These are phyloP conservation scores for Myiozetetes cayanensis DNA, from an alignment of 2,113 vertebrate genomes.

Conservation along the genomic window DNA sequence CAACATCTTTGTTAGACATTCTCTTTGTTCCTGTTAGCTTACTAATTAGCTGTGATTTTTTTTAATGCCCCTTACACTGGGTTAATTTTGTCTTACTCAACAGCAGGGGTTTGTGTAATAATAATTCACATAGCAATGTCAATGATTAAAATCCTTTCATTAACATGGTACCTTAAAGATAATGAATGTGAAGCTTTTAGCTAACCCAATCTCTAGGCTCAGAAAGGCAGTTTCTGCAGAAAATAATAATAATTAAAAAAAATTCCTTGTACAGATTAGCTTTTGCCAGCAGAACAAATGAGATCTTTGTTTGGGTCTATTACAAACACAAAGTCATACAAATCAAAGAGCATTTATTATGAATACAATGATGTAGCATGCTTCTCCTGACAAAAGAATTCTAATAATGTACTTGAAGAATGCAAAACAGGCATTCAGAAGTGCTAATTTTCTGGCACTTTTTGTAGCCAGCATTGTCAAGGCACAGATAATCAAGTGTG, in stretches of 20 bases:
- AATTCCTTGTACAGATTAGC: constrained; percentile 61
- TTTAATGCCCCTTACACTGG: constrained; percentile 79
- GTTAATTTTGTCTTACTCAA: constrained; percentile 84
- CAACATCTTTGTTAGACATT: constrained; percentile 73
- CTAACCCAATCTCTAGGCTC: constrained; percentile 66
- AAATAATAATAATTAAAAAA: constrained; percentile 14
- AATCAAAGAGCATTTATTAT: constrained; percentile 73
- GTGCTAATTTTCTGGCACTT: constrained; percentile 63
- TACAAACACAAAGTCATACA: constrained; percentile 63
- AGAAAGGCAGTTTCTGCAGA: constrained; percentile 65
- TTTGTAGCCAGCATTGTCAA: constrained; percentile 48
- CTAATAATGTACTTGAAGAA: constrained; percentile 65
- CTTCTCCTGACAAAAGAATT: constrained; percentile 64
- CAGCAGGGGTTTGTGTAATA: constrained; percentile 84
- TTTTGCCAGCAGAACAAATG: constrained; percentile 60
- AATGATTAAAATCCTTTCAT: constrained; percentile 85
- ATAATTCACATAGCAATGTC: constrained; percentile 81
- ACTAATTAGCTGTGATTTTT: constrained; percentile 82
- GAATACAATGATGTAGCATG: constrained; percentile 58
- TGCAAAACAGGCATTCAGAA: constrained; percentile 65
- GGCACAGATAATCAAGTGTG: constrained; percentile 48
- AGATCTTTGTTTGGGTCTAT: constrained; percentile 65
- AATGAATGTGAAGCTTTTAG: constrained; percentile 78
- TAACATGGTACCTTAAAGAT: constrained; percentile 82
- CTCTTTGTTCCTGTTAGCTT: constrained; percentile 79